Percentiles rank a stretch among this genome's conserved stretches.
phyloP scores from a whole-genome alignment of 2,797 vertebrate genomes.

The Pipistrellus kuhlii region DNA sequence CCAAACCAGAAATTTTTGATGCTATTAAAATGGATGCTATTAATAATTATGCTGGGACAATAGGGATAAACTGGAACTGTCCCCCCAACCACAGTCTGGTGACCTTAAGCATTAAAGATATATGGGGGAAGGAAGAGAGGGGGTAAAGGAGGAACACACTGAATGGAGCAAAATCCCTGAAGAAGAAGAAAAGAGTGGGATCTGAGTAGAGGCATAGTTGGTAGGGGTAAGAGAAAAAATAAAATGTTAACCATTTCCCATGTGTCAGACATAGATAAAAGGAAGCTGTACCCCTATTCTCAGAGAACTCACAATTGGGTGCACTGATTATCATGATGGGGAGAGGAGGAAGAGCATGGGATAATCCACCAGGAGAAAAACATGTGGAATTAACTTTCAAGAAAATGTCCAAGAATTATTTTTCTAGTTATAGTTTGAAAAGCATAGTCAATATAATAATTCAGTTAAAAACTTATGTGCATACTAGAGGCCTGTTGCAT shows the following conservation, averaged over 20 bases:
- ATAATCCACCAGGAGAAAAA: not conserved
- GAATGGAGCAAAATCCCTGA: not conserved
- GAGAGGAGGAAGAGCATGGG: not conserved
- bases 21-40: conserved; percentile 3
- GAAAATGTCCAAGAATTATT: not conserved
- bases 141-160: not conserved
- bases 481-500: too few relatives aligned
- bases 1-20: conserved; percentile 32
- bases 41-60: conserved; percentile 19
- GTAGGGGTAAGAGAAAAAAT: not conserved
- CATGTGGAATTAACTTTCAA: not conserved
- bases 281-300: not conserved
- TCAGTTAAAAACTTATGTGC: not conserved
- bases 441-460: not conserved
- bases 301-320: not conserved
- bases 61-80: conserved; percentile 11
- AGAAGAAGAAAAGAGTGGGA: not conserved
- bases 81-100: not conserved
- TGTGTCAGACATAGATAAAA: not conserved
- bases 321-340: not conserved
- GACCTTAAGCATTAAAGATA: not conserved
- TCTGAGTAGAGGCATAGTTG: not conserved
- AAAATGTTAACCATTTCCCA: not conserved
- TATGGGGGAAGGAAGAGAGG: not conserved
- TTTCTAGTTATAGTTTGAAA: not conserved